Conservation (phyloP, 2,113 vertebrate genomes). For the Egretta garzetta region DNA sequence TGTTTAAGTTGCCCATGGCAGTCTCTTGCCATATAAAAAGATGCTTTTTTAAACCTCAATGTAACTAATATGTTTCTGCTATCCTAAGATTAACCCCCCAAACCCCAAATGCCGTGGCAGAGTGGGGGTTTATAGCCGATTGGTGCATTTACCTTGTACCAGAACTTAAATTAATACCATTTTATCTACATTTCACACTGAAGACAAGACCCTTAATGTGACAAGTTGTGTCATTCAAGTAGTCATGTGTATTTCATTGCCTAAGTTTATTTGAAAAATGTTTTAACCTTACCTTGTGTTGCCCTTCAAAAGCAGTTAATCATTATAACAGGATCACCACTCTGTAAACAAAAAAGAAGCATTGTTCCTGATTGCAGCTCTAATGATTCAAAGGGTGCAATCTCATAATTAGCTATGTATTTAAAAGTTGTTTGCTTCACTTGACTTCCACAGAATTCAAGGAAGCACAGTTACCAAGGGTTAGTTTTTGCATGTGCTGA, state of each 20-base stretch:
- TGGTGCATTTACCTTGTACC: neutral
- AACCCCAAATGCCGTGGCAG: neutral
- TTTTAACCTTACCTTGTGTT: constrained; percentile 52
- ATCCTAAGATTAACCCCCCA: neutral
- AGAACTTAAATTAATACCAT: neutral
- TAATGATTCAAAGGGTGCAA: constrained; percentile 51
- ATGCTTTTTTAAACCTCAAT: neutral
- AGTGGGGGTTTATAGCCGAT: neutral
- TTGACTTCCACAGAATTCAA: neutral
- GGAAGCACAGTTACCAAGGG: neutral
- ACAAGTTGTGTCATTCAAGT: neutral
- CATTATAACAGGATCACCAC: neutral
- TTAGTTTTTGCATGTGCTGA: neutral
- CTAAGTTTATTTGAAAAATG: constrained; percentile 17
- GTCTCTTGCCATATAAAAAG: neutral
- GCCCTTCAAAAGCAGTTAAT: constrained; percentile 60
- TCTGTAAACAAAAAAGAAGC: constrained; percentile 52
- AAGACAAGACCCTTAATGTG: neutral
- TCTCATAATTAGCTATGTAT: constrained; percentile 19
- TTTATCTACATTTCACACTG: neutral
- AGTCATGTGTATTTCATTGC: constrained; percentile 15
- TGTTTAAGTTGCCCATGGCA: neutral
- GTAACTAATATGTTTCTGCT: neutral
- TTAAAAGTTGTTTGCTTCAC: constrained; percentile 42
- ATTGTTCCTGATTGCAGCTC: constrained; percentile 33